A percentile compares a stretch with the other conserved stretches of the same genome.
Conservation (phyloP, 2,888 invertebrate species). For the Macrosiphum euphorbiae region DNA sequence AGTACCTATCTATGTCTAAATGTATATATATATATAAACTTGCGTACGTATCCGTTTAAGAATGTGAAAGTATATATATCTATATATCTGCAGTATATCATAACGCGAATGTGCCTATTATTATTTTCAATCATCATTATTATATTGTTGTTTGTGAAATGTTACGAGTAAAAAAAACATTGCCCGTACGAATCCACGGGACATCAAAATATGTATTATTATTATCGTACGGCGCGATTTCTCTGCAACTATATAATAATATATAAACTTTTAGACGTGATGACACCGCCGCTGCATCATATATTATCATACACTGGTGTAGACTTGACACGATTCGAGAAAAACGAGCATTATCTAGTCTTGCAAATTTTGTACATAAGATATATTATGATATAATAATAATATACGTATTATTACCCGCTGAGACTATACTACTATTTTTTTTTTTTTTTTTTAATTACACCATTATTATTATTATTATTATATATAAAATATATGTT, state of each 20-base stretch:
- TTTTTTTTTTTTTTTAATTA: conserved; percentile 41
- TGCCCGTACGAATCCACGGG: neutral
- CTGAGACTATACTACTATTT: conserved; percentile 50
- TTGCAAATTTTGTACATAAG: conserved; percentile 55
- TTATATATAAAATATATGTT: neutral
- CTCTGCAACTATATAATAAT: neutral
- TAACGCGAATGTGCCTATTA: neutral
- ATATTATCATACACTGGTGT: neutral
- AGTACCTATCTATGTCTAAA: neutral
- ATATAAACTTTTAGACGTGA: neutral
- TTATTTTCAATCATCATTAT: conserved; percentile 7
- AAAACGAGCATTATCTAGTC: conserved; percentile 64
- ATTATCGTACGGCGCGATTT: neutral
- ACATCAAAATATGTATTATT: neutral
- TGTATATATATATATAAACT: neutral
- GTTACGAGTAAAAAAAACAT: neutral
- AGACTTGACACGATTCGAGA: conserved; percentile 57
- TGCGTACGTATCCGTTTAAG: conserved; percentile 40
- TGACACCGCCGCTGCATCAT: neutral
- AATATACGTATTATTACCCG: conserved; percentile 21
- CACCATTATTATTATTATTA: conserved; percentile 47
- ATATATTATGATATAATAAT: neutral
- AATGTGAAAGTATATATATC: conserved; percentile 37
- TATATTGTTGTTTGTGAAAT: conserved; percentile 37
- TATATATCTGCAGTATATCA: conserved; percentile 24